phyloP scores from a whole-genome alignment of 2,113 vertebrate genomes.

The Vidua macroura region DNA sequence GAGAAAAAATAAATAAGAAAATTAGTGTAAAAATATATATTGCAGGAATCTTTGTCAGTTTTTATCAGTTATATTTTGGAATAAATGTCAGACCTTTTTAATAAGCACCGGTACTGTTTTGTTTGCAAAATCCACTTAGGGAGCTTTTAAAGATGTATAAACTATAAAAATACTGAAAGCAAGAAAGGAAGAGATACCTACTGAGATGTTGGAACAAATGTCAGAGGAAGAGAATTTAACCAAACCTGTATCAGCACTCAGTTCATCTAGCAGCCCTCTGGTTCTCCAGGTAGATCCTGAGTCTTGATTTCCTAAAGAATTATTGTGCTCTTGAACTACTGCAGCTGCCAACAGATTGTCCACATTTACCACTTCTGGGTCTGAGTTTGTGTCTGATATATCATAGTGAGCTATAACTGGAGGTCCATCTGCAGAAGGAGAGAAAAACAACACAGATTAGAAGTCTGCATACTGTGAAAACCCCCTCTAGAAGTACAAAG shows the following conservation, averaged over 20 bases:
- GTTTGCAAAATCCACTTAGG: not conserved
- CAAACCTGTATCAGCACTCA: slow-evolving; percentile 84
- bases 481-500: slow-evolving; percentile 6
- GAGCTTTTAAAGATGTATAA: not conserved
- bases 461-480: slow-evolving; percentile 34
- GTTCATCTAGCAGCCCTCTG: slow-evolving; percentile 79
- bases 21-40: not conserved
- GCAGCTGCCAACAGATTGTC: slow-evolving; percentile 88
- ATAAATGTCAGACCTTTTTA: not conserved
- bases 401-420: slow-evolving; percentile 90
- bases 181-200: not conserved
- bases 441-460: slow-evolving; percentile 73
- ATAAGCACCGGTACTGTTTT: not conserved
- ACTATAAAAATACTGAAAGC: not conserved
- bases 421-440: slow-evolving; percentile 88
- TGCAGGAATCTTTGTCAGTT: not conserved
- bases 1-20: not conserved
- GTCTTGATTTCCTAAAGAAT: slow-evolving; percentile 83
- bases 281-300: slow-evolving; percentile 81
- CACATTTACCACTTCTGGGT: slow-evolving; percentile 89
- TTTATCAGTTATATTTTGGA: not conserved
- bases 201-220: not conserved
- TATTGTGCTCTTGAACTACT: slow-evolving; percentile 87
- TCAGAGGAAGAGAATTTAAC: slow-evolving; percentile 41
- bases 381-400: slow-evolving; percentile 94